phyloP scores from a whole-genome alignment of 2,113 vertebrate species.

The Gavialis gangeticus region DNA sequence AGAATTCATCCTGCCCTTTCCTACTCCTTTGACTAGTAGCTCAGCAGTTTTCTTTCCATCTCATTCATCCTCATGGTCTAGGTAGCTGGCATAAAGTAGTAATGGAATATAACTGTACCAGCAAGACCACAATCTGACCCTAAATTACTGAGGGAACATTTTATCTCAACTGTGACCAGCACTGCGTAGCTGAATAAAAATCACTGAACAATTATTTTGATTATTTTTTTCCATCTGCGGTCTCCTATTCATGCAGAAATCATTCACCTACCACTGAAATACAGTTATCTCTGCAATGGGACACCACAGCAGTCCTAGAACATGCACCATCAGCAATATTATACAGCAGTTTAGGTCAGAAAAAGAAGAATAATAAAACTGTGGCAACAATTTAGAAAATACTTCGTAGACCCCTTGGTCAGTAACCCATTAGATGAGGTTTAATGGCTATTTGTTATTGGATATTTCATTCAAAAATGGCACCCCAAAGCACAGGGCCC shows the following conservation, averaged over 20 bases:
- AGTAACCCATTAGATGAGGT: neutral
- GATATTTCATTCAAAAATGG: neutral
- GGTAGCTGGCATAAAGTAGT: neutral
- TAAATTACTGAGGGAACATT: neutral
- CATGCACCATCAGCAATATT: neutral
- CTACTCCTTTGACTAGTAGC: neutral
- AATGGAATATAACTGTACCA: neutral
- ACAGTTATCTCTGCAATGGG: fast-evolving
- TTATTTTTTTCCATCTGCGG: neutral
- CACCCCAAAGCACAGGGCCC: neutral
- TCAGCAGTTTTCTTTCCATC: neutral
- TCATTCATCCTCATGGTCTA: neutral
- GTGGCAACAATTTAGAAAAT: neutral
- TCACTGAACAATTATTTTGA: neutral
- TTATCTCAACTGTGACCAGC: neutral
- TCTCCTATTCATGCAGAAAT: fast-evolving
- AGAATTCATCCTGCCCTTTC: fast-evolving
- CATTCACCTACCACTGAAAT: neutral
- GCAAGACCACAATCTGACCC: neutral
- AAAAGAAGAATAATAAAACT: neutral
- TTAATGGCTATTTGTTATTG: neutral
- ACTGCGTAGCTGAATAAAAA: neutral
- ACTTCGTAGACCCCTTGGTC: neutral
- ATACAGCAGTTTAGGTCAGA: neutral
- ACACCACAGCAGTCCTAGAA: neutral